Conservation (phyloP, 2,797 vertebrate species). For the Danio albolineatus region DNA sequence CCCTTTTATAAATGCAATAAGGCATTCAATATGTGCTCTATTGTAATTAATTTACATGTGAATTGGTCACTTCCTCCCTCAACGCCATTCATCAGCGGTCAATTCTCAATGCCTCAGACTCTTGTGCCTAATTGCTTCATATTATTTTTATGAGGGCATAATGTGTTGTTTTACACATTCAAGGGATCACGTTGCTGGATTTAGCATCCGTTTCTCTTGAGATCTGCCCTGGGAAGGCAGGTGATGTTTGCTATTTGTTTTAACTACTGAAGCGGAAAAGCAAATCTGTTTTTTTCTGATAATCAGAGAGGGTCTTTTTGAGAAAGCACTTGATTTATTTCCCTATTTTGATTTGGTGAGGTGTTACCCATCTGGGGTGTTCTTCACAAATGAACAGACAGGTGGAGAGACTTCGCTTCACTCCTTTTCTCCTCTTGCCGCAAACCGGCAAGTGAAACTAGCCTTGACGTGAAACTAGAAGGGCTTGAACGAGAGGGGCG, state of each 20-base stretch:
- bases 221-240: constrained; percentile 11
- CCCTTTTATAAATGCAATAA: too few species aligned
- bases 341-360: constrained; percentile 41
- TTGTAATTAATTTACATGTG: too few species aligned
- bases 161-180: background rate
- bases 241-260: constrained; percentile 42
- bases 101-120: too few species aligned
- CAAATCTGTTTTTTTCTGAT: constrained; percentile 24
- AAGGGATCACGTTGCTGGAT: background rate
- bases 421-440: constrained; percentile 15
- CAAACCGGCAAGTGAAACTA: constrained; percentile 45
- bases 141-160: background rate
- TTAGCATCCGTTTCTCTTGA: background rate
- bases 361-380: constrained; percentile 47
- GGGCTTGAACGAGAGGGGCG: constrained; percentile 27
- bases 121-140: too few species aligned
- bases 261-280: constrained; percentile 12
- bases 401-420: constrained; percentile 40
- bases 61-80: too few species aligned
- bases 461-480: constrained; percentile 55
- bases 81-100: too few species aligned
- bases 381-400: constrained; percentile 54
- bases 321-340: constrained; percentile 54
- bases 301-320: constrained; percentile 35
- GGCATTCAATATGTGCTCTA: too few species aligned